Percentiles rank a stretch among this genome's conserved stretches.
Evolutionary conservation across 2,797 vertebrate species (phyloP).

Genomic region (Hapalemur alaotrensis): DNA sequence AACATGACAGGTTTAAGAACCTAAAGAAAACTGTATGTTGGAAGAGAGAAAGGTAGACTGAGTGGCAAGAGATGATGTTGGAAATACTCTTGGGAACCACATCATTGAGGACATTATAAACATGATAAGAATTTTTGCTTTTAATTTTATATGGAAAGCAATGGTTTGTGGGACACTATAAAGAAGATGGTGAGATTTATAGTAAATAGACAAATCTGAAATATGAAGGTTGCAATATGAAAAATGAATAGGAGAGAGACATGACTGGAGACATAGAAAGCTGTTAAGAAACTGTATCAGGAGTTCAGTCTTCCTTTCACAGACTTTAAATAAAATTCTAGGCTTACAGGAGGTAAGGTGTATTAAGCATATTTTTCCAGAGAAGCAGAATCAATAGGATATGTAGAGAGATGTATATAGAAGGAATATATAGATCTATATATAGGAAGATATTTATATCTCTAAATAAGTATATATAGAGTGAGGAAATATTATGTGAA

Average conservation of each 20-base stretch:
- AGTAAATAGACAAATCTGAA: not conserved
- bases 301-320: not conserved
- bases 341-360: not conserved
- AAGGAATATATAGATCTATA: not conserved
- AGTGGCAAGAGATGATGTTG: not conserved
- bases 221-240: not conserved
- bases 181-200: not conserved
- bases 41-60: not conserved
- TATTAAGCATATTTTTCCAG: not conserved
- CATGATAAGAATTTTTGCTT: not conserved
- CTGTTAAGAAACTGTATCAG: not conserved
- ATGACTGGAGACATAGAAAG: not conserved
- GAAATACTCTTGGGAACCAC: not conserved
- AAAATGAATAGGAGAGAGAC: not conserved
- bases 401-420: not conserved
- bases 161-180: not conserved
- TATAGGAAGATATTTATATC: not conserved
- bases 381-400: not conserved
- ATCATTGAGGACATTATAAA: not conserved
- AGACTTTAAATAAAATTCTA: not conserved
- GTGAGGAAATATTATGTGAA: not conserved
- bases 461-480: not conserved
- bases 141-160: conserved; percentile 20
- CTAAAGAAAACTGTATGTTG: not conserved
- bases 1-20: not conserved